A percentile compares a stretch with the other conserved stretches of the same genome.
These are phyloP conservation scores for Numenius phaeopus DNA, from an alignment of 2,797 vertebrate genomes.

Conservation along the genomic window DNA sequence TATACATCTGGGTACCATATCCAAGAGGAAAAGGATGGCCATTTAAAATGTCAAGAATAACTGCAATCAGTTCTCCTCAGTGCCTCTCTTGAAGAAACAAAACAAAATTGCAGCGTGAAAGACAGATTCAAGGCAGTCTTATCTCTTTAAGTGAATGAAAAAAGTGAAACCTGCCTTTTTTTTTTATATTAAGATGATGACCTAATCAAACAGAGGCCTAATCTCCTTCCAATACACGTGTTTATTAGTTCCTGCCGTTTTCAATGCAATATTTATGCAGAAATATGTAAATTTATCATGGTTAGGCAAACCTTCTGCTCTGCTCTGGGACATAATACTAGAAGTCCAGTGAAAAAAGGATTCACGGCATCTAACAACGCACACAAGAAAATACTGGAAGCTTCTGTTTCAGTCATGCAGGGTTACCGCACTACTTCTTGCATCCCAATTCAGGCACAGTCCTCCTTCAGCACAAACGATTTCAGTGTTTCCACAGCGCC, in stretches of 20 bases:
- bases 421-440: background rate
- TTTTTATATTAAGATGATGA: background rate
- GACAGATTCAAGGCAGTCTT: constrained; percentile 12
- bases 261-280: background rate
- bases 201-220: background rate
- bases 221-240: background rate
- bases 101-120: constrained; percentile 47
- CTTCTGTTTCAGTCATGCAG: background rate
- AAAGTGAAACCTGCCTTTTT: background rate
- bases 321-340: background rate
- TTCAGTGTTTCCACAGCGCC: background rate
- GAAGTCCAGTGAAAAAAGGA: background rate
- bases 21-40: constrained; percentile 49
- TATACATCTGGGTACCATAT: constrained; percentile 62
- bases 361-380: background rate
- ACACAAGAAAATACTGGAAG: background rate
- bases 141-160: background rate
- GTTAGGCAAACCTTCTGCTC: background rate
- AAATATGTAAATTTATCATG: background rate
- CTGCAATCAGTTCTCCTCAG: constrained; percentile 39
- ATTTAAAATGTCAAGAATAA: constrained; percentile 63
- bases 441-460: background rate
- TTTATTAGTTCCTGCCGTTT: background rate
- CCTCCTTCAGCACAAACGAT: background rate
- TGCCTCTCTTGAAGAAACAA: constrained; percentile 51